Evolutionary conservation across 2,888 invertebrate genomes (phyloP).

Genomic region (Dione juno): DNA sequence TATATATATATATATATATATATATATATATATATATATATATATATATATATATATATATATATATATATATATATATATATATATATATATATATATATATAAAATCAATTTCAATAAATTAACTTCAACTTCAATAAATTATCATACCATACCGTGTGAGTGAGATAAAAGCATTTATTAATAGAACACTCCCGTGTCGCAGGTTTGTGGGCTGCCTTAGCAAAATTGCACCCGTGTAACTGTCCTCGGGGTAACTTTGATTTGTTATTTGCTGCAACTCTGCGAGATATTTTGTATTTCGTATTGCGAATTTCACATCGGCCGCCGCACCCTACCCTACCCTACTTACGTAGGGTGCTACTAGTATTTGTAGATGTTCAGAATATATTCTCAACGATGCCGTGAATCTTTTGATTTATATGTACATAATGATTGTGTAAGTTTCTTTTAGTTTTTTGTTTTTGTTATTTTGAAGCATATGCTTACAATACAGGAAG

Average conservation of each 20-base stretch:
- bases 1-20: too few relatives aligned
- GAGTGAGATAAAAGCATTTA: too few relatives aligned
- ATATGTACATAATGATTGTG: neutral
- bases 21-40: too few relatives aligned
- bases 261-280: slow-evolving; percentile 28
- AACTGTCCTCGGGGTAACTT: slow-evolving; percentile 25
- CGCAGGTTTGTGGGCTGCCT: slow-evolving; percentile 6
- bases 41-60: too few relatives aligned
- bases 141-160: too few relatives aligned
- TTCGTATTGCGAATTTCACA: slow-evolving; percentile 20
- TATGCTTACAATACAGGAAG: too few relatives aligned
- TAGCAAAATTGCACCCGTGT: slow-evolving; percentile 27
- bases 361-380: neutral
- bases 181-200: neutral
- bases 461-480: neutral
- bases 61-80: too few relatives aligned
- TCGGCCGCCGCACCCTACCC: neutral
- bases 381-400: slow-evolving; percentile 13
- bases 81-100: too few relatives aligned
- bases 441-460: neutral
- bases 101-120: too few relatives aligned
- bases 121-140: too few relatives aligned
- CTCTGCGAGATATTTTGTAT: neutral
- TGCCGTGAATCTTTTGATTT: slow-evolving; percentile 1
- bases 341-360: neutral